Base-by-base conservation (phyloP, 2,888 invertebrate species). In the Lycia hirtaria region DNA sequence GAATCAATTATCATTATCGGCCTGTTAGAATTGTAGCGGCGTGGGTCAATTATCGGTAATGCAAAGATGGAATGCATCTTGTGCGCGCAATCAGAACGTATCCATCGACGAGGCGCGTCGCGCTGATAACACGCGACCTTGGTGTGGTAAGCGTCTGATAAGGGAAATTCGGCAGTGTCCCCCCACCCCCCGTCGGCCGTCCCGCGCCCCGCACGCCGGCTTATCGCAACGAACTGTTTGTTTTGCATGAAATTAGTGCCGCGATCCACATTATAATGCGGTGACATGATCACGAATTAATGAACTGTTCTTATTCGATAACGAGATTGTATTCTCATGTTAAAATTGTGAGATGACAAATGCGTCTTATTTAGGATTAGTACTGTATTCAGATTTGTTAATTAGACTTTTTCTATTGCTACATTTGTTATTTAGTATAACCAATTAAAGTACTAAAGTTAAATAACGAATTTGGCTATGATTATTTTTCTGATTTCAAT, bases 51-150 rank as follows among this genome's bases (percentile, higher is more conserved):
- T 57, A 57, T 54, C 38, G 20, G 19, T 20, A 51, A 35, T 51
- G 56, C 51, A 56, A 38, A 24, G 59, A 58, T 62, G 62, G 65
- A 70, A 78, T 81, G 81, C 82, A 83, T 70, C 75, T 79, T 81
- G 45, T 80, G 80, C 78, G 80, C 78, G 73, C 83, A 85, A 87
- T 88, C 85, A 76, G 77, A 84, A 80, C 83, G 79, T 84, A 87
- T 85, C 72, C 73, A 82, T 81, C 72, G 69, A 75, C 73, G 75
- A 69, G 76, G 82, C 80, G 72, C 78, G 77, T 76, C 72, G 73
- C 73, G 72, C 68, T 84, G 90, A 91, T 90, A 90, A 85, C 80
- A 67, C 71, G 75, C 81, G 89, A 86, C 91, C 91, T 91, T 91
- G 89, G 64, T 68, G 78, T 74, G 81, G 80, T 85, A 80, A 83